Conservation (phyloP, 2,797 vertebrate genomes). For the Cygnus olor region DNA sequence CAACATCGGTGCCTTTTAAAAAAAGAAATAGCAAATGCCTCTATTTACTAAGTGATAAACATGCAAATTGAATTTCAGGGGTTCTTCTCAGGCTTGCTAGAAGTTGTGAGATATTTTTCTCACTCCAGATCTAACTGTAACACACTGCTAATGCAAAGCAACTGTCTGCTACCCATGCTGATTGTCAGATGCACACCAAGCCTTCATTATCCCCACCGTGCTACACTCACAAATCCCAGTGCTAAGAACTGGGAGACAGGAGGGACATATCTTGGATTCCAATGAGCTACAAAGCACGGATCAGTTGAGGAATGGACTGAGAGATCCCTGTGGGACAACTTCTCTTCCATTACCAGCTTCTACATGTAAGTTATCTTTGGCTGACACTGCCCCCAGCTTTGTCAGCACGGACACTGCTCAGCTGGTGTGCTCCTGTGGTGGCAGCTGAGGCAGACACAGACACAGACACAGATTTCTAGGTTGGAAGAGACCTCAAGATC, state of each 20-base stretch:
- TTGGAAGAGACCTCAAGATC: no score
- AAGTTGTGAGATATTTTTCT: background rate
- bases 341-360: background rate
- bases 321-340: background rate
- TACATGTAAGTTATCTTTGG: background rate
- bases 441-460: background rate
- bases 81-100: background rate
- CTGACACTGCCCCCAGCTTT: background rate
- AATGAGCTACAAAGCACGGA: background rate
- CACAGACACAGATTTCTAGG: no score
- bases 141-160: background rate
- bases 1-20: background rate
- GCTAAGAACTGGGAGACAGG: background rate
- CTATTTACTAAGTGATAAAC: background rate
- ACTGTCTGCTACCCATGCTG: background rate
- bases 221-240: background rate
- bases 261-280: background rate
- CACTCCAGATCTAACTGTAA: background rate
- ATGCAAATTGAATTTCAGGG: background rate
- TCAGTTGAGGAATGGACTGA: background rate
- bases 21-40: background rate
- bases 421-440: background rate
- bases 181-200: background rate
- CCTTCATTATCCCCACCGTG: background rate
- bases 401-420: background rate